Conservation (phyloP, 2,888 invertebrate species). For the Stratiomys singularior region DNA sequence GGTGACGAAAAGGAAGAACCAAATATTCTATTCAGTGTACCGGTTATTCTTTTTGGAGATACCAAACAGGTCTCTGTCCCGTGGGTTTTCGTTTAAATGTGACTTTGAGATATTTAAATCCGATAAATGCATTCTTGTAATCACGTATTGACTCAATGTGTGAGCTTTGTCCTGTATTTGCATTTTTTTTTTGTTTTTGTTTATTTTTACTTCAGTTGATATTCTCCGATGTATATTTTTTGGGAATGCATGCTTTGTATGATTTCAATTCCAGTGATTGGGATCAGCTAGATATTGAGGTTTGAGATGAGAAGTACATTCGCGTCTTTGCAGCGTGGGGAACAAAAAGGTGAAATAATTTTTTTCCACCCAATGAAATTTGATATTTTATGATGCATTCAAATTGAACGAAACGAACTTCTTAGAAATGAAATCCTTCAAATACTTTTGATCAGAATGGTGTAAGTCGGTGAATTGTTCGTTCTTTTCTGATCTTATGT, state of each 20-base stretch:
- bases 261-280: too few relatives aligned
- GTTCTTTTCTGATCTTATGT: too few relatives aligned
- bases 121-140: conserved; percentile 43
- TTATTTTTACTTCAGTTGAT: background rate
- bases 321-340: background rate
- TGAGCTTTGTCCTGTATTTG: background rate
- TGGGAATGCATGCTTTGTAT: too few relatives aligned
- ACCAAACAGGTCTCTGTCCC: conserved; percentile 4
- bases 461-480: too few relatives aligned
- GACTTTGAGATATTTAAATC: conserved; percentile 41
- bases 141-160: conserved; percentile 15
- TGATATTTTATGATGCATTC: conserved; percentile 40
- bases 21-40: background rate
- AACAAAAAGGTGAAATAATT: background rate
- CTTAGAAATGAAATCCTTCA: conserved; percentile 37
- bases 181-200: background rate
- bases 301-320: too few relatives aligned
- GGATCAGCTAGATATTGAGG: too few relatives aligned
- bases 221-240: background rate
- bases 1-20: background rate
- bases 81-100: conserved; percentile 12
- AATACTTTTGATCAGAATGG: background rate
- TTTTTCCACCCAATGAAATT: conserved; percentile 17
- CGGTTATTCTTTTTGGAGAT: background rate
- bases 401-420: background rate